These are phyloP conservation scores for Entomobrya proxima DNA, from an alignment of 2,888 invertebrate genomes.

Conservation along the genomic window DNA sequence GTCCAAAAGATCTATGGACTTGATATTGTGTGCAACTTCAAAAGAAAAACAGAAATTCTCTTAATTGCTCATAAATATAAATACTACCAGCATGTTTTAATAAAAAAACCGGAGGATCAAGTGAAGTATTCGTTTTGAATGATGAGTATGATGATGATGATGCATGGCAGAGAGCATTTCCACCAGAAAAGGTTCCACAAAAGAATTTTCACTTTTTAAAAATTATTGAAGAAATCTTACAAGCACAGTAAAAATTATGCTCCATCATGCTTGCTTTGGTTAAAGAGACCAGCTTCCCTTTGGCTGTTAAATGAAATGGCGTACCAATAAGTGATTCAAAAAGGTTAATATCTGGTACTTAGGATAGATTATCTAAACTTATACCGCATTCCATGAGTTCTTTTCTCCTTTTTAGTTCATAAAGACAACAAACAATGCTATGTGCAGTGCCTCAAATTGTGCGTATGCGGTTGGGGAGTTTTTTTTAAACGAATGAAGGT, in stretches of 20 bases:
- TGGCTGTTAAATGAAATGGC: not conserved
- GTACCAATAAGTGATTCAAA: constrained; percentile 8
- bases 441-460: too few relatives aligned
- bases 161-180: constrained; percentile 23
- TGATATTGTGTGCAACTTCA: constrained; percentile 63
- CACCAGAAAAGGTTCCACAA: not conserved
- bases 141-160: constrained; percentile 17
- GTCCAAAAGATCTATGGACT: constrained; percentile 67
- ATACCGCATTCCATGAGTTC: constrained; percentile 12
- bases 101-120: not conserved
- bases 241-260: too few relatives aligned
- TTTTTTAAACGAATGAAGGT: not conserved
- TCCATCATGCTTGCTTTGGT: too few relatives aligned
- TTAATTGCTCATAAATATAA: constrained; percentile 70
- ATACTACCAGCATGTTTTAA: constrained; percentile 59
- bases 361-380: constrained; percentile 28
- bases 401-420: not conserved
- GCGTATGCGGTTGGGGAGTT: too few relatives aligned
- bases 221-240: constrained; percentile 11
- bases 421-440: too few relatives aligned
- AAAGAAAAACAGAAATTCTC: constrained; percentile 51
- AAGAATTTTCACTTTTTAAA: too few relatives aligned
- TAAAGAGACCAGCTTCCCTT: too few relatives aligned
- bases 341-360: constrained; percentile 11
- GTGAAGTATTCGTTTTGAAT: not conserved